Percentiles rank a stretch among this genome's conserved stretches.
phyloP scores from a whole-genome alignment of 2,113 vertebrate species.

The Pristiophorus japonicus region DNA sequence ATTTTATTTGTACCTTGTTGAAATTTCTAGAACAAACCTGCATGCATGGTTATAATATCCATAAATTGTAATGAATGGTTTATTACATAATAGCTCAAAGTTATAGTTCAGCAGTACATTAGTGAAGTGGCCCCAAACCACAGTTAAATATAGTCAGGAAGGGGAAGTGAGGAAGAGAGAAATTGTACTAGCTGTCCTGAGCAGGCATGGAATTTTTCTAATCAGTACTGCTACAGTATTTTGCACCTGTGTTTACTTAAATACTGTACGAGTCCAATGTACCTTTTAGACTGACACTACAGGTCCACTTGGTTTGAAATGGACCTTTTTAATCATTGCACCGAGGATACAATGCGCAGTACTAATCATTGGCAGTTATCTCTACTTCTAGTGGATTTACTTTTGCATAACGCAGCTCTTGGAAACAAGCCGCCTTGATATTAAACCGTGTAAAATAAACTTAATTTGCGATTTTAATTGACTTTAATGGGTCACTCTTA shows the following conservation, averaged over 20 bases:
- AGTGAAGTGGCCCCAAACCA: neutral
- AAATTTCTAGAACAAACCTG: neutral
- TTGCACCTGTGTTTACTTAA: too few species aligned
- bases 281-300: neutral
- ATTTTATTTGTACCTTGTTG: neutral
- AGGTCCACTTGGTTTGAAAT: neutral
- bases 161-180: neutral
- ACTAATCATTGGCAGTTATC: neutral
- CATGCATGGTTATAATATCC: neutral
- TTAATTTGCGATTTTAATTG: slow-evolving; percentile 5
- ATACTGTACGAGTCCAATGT: neutral
- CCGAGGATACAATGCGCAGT: neutral
- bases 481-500: neutral
- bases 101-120: neutral
- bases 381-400: slow-evolving; percentile 12
- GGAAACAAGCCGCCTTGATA: neutral
- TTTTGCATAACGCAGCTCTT: neutral
- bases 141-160: neutral
- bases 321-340: neutral
- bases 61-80: neutral
- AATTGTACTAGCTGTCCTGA: too few species aligned
- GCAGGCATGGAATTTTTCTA: neutral
- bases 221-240: too few species aligned
- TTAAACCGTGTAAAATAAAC: neutral
- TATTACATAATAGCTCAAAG: neutral